Conservation (phyloP, 2,113 vertebrate species). For the Bostrychus sinensis region DNA sequence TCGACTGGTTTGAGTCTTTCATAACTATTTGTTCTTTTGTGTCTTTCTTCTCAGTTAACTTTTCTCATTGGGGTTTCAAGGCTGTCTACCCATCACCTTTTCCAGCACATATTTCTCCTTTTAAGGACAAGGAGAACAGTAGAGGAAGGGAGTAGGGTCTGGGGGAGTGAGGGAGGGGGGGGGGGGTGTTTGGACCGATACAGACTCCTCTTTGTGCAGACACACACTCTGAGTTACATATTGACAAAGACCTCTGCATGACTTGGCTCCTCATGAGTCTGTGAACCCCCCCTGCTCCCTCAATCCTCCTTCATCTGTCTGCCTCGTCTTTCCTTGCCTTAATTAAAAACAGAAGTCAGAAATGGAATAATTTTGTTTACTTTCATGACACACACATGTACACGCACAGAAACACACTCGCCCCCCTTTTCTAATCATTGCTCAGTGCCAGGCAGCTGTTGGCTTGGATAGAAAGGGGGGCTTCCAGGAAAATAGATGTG, state of each 20-base stretch:
- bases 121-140: constrained; percentile 67
- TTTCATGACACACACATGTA: constrained; percentile 14
- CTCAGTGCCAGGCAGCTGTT: constrained; percentile 72
- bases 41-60: constrained; percentile 21
- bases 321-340: constrained; percentile 7
- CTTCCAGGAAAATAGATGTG: constrained; percentile 43
- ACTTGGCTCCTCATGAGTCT: constrained; percentile 60
- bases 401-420: constrained; percentile 14
- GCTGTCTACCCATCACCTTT: constrained; percentile 40
- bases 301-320: constrained; percentile 15
- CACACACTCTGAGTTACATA: constrained; percentile 61
- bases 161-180: constrained; percentile 13
- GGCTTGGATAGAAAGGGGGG: constrained; percentile 36
- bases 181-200: constrained; percentile 70
- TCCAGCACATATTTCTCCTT: constrained; percentile 64
- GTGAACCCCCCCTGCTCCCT: neutral
- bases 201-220: constrained; percentile 72
- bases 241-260: constrained; percentile 65
- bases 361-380: constrained; percentile 51
- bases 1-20: neutral
- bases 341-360: constrained; percentile 66
- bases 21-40: constrained; percentile 3
- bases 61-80: constrained; percentile 8
- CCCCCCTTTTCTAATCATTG: constrained; percentile 26
- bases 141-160: constrained; percentile 24